phyloP scores from a whole-genome alignment of 2,113 vertebrate species.

The Spea multiplicata region DNA sequence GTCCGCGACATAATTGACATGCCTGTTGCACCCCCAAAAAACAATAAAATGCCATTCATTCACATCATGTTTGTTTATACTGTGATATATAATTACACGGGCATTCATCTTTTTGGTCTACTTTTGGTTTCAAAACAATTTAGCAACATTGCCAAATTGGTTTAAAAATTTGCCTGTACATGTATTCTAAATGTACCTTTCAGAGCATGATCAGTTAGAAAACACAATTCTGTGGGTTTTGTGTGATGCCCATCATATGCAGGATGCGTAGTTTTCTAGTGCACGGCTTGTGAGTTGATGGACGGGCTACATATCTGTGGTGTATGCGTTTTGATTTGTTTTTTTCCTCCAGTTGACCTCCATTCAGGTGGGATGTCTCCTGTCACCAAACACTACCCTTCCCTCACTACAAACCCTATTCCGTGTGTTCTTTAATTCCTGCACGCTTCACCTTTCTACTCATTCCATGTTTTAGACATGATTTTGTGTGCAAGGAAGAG shows the following conservation, averaged over 20 bases:
- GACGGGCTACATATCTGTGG: background rate
- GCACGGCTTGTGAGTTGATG: background rate
- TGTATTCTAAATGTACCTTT: constrained; percentile 22
- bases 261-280: background rate
- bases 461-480: constrained; percentile 42
- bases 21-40: no score
- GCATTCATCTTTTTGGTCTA: no score
- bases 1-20: no score
- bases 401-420: constrained; percentile 3
- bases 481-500: constrained; percentile 43
- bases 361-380: background rate
- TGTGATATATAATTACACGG: no score
- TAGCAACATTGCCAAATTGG: no score
- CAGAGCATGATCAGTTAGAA: constrained; percentile 18
- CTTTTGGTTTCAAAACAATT: no score
- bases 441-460: constrained; percentile 11
- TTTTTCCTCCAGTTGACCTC: background rate
- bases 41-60: no score
- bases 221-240: background rate
- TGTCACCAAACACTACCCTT: background rate
- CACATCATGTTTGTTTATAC: no score
- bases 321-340: no score
- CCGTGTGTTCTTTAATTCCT: constrained; percentile 16
- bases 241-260: no score
- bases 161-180: background rate